Percentiles rank a stretch among this genome's conserved stretches.
These are phyloP conservation scores for Pheosia tremula DNA, from an alignment of 2,888 invertebrate species.

Conservation along the genomic window DNA sequence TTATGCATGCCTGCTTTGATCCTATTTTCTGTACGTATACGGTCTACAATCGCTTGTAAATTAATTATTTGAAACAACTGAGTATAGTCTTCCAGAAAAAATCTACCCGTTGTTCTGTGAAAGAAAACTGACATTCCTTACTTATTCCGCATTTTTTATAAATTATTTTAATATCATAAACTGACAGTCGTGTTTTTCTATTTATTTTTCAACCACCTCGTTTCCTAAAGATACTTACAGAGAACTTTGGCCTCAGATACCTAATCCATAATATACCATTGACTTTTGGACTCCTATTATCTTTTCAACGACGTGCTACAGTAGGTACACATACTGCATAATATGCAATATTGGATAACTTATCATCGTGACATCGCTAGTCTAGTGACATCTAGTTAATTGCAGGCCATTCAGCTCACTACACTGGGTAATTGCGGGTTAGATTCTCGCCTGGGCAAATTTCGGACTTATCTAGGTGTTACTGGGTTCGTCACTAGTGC, in stretches of 20 bases:
- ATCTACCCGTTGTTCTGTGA: constrained; percentile 37
- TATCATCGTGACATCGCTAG: too few species aligned
- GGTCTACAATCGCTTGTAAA: constrained; percentile 13
- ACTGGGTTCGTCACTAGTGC: too few species aligned
- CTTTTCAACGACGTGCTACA: too few species aligned
- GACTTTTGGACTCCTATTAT: neutral
- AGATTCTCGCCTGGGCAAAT: too few species aligned
- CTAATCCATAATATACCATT: neutral
- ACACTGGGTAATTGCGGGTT: too few species aligned
- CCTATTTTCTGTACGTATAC: constrained; percentile 9
- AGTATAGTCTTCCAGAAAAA: constrained; percentile 53
- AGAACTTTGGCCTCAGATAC: neutral
- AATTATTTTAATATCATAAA: neutral
- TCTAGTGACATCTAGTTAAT: too few species aligned
- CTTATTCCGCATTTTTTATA: constrained; percentile 13
- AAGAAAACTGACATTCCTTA: constrained; percentile 34
- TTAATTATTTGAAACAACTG: constrained; percentile 17
- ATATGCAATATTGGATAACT: too few species aligned
- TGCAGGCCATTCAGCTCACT: too few species aligned
- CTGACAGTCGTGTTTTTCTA: neutral
- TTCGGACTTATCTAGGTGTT: too few species aligned
- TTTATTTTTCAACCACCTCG: constrained; percentile 6
- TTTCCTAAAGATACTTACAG: neutral
- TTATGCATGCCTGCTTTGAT: constrained; percentile 22
- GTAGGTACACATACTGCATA: too few species aligned